A percentile compares a stretch with the other conserved stretches of the same genome.
phyloP scores from a whole-genome alignment of 2,888 invertebrate genomes.

The Drosophila lutescens region DNA sequence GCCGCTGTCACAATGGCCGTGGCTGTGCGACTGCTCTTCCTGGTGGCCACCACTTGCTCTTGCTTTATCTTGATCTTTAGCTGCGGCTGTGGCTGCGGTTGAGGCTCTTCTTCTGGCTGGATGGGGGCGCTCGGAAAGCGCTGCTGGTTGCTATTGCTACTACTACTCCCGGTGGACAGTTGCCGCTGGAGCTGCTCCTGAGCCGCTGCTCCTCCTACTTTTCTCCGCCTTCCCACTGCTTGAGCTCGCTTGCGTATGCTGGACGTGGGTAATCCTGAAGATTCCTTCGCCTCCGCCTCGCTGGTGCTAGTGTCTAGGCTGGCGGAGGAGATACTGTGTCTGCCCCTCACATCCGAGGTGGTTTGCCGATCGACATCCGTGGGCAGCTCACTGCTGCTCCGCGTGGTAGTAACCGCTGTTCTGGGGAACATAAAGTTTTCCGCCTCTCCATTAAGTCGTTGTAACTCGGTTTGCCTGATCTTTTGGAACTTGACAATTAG shows the following conservation, averaged over 20 bases:
- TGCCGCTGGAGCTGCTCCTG: slow-evolving; percentile 42
- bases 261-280: slow-evolving; percentile 10
- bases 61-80: slow-evolving; percentile 50
- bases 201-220: slow-evolving; percentile 24
- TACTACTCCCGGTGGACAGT: slow-evolving; percentile 59
- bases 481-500: slow-evolving; percentile 91
- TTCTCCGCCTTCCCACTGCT: slow-evolving; percentile 64
- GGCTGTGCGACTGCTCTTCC: slow-evolving; percentile 81
- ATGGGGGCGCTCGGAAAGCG: slow-evolving; percentile 84
- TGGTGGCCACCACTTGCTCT: slow-evolving; percentile 70
- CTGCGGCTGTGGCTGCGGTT: slow-evolving; percentile 38
- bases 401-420: slow-evolving; percentile 84
- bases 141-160: slow-evolving; percentile 64
- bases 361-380: slow-evolving; percentile 86
- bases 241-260: slow-evolving; percentile 53
- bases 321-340: slow-evolving; percentile 72
- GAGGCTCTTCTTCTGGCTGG: slow-evolving; percentile 78
- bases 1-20: slow-evolving; percentile 82
- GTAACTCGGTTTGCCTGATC: slow-evolving; percentile 89
- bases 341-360: slow-evolving; percentile 82
- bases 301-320: slow-evolving; percentile 73
- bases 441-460: slow-evolving; percentile 92
- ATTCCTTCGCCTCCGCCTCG: slow-evolving; percentile 47
- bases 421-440: slow-evolving; percentile 93
- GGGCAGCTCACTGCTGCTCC: slow-evolving; percentile 80